A percentile compares a stretch with the other conserved stretches of the same genome.
Evolutionary conservation across 2,113 vertebrate species (phyloP).

Genomic region (Leucosticte australis): DNA sequence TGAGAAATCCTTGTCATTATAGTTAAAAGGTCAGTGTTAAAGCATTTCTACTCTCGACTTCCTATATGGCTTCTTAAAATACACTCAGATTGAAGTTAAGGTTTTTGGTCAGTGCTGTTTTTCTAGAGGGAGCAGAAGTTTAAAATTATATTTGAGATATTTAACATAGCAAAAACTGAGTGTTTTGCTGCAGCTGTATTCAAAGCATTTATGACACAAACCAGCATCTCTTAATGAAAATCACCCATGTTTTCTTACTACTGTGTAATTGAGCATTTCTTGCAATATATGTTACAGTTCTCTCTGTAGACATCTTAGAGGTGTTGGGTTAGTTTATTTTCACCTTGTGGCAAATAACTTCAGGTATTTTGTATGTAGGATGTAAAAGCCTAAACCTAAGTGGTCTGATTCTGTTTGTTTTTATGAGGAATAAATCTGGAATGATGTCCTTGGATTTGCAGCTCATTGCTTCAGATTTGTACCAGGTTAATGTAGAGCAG

Average conservation of each 20-base stretch:
- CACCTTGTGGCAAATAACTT: not conserved
- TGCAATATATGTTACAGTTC: not conserved
- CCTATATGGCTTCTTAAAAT: conserved; percentile 11
- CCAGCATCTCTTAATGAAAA: not conserved
- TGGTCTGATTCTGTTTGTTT: not conserved
- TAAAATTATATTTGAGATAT: not conserved
- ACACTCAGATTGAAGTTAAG: not conserved
- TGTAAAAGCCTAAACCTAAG: conserved; percentile 31
- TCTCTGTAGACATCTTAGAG: not conserved
- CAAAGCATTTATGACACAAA: not conserved
- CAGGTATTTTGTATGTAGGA: not conserved
- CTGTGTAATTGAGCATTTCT: not conserved
- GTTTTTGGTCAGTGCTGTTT: not conserved
- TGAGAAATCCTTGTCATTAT: conserved; percentile 12
- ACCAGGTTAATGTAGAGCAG: not conserved
- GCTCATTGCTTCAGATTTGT: not conserved
- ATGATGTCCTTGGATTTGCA: not conserved
- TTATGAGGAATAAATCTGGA: not conserved
- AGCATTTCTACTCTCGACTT: not conserved
- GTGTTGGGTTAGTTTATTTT: not conserved
- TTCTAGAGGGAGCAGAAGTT: not conserved
- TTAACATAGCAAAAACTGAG: not conserved
- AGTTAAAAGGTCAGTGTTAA: not conserved
- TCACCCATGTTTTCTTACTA: not conserved
- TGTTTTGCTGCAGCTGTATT: conserved; percentile 11